Evolutionary conservation across 2,113 vertebrate species (phyloP).

Genomic region (Rissa tridactyla): DNA sequence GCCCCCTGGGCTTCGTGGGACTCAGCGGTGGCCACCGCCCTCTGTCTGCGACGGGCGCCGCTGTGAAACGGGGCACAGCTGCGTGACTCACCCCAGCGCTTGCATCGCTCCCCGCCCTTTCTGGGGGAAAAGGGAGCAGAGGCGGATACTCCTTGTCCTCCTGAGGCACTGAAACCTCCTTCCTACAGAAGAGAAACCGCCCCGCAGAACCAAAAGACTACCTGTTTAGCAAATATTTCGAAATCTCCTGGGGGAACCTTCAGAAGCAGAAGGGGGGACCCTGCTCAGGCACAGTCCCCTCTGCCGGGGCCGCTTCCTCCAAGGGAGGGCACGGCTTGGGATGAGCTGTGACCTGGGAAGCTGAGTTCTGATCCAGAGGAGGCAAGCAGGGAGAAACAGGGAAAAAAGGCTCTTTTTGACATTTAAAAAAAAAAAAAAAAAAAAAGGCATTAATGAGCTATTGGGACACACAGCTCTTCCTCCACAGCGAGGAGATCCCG

Average conservation of each 20-base stretch:
- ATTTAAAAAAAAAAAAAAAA: background rate
- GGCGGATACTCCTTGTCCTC: background rate
- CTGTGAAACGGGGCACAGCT: background rate
- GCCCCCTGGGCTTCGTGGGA: rapidly evolving
- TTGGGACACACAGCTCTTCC: rapidly evolving
- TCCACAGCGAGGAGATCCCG: background rate
- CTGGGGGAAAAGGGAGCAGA: background rate
- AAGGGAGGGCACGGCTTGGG: background rate
- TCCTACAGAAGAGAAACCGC: background rate
- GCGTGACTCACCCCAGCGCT: background rate
- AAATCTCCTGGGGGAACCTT: background rate
- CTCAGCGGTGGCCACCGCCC: background rate
- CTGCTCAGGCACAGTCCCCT: rapidly evolving
- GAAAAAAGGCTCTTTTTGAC: background rate
- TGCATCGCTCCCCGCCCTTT: background rate
- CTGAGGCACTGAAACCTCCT: background rate
- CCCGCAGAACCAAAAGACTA: rapidly evolving
- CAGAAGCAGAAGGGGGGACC: background rate
- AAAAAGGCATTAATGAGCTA: background rate
- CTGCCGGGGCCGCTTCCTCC: background rate
- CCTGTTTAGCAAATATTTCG: rapidly evolving
- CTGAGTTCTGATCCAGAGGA: background rate
- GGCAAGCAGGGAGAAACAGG: background rate
- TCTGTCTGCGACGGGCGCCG: rapidly evolving
- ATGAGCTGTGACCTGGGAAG: background rate